These are phyloP conservation scores for Steinernema feltiae DNA, from an alignment of 1,140 invertebrate species.

Conservation along the genomic window DNA sequence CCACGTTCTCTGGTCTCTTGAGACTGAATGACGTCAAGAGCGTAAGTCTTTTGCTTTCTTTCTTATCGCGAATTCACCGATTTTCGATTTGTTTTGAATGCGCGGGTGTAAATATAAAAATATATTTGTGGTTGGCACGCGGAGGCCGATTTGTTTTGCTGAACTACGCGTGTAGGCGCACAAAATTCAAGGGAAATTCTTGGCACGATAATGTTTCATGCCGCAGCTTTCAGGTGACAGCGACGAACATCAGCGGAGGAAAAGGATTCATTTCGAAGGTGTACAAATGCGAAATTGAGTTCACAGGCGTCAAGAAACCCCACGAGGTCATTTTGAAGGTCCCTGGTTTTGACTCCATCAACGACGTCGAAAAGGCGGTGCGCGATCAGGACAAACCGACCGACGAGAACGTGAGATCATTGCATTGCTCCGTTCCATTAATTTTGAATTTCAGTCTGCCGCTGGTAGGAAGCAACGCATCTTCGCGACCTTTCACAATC, in stretches of 20 bases:
- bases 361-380: not conserved
- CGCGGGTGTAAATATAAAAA: no score
- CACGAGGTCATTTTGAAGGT: not conserved
- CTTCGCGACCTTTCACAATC: not conserved
- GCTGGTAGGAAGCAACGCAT: not conserved
- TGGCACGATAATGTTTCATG: not conserved
- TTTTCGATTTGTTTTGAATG: not conserved
- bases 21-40: not conserved
- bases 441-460: no score
- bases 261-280: not conserved
- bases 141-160: no score
- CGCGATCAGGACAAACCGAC: not conserved
- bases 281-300: not conserved
- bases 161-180: no score
- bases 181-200: not conserved
- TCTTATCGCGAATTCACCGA: not conserved
- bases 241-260: not conserved
- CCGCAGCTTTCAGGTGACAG: not conserved
- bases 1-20: not conserved
- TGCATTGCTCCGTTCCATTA: not conserved
- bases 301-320: not conserved
- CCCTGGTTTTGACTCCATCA: not conserved
- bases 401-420: not conserved
- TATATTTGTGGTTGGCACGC: not conserved
- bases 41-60: not conserved